A percentile compares a stretch with the other conserved stretches of the same genome.
Conservation (phyloP, 2,797 vertebrate species). For the Smutsia gigantea region DNA sequence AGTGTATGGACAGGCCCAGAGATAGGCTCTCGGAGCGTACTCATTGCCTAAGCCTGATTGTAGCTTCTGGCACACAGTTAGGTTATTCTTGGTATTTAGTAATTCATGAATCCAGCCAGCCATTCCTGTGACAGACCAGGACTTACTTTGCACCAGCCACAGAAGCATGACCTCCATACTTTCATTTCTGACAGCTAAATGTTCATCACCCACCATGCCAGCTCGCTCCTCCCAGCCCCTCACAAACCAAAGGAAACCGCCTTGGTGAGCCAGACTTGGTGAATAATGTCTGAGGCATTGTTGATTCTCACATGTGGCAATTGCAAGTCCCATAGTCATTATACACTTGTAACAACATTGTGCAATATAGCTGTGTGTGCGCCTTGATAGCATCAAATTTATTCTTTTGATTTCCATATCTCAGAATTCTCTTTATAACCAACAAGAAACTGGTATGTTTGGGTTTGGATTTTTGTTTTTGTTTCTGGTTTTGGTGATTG, state of each 20-base stretch:
- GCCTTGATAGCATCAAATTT: not conserved
- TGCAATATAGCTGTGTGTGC: not conserved
- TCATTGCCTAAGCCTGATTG: not conserved
- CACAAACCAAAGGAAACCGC: not conserved
- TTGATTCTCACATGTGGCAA: not conserved
- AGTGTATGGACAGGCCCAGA: not conserved
- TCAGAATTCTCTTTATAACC: not conserved
- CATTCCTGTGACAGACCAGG: not conserved
- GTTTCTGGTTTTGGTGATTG: not conserved
- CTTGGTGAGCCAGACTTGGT: not conserved
- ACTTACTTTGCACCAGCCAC: not conserved
- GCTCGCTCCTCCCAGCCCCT: not conserved
- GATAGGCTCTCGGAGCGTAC: not conserved
- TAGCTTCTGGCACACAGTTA: not conserved
- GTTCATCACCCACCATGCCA: not conserved
- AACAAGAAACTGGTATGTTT: not conserved
- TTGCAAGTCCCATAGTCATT: not conserved
- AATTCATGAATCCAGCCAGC: not conserved
- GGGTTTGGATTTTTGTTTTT: not conserved
- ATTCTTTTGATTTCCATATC: not conserved
- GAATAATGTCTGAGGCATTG: not conserved
- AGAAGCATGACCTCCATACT: accelerated
- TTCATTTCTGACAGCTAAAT: not conserved
- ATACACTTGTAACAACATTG: not conserved
- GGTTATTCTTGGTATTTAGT: not conserved